Base-by-base conservation (phyloP, 2,113 vertebrate species). In the Melanotaenia duboulayi region DNA sequence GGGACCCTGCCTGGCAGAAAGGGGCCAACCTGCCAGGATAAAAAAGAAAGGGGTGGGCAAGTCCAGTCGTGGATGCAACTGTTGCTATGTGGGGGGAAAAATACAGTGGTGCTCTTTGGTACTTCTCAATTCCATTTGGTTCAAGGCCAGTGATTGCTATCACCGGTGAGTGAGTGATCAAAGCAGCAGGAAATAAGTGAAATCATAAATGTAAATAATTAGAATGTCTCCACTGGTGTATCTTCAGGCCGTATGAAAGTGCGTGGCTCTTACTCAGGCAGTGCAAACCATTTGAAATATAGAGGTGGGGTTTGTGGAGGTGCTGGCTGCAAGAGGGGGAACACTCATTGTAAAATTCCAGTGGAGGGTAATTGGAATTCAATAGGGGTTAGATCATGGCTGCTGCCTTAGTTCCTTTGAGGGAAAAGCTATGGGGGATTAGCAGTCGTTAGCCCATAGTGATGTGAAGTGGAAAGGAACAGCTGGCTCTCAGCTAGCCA, bases 371-470 rank as follows among this genome's bases (percentile, higher is more conserved):
- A 93, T 91, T 93, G 90, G 91, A 93, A 94, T 93, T 93, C 90
- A 93, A 89, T 88, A 82, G 83, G 73, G 91, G 92, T 94, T 92
- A 94, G 87, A 93, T 93, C 91, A 92, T 92, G 83, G 89, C 79
- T 84, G 84, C 76, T 81, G 87, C 90, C 84, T 91, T 77, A 52
- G 83, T 81, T 92, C 84, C 84, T 87, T 91, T 90, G 90, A 91
- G 91, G 78, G 87, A 74, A 88, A 91, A 91, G 89, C 86, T 87
- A 91, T 88, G 81, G 83, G 89, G 86, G 90, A 93, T 91, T 91
- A 92, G 76, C 87, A 87, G 76, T 86, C 84, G 83, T 90, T 90
- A 86, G 89, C 81, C 84, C 85, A 86, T 80, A 79, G 90, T 87
- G 87, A 76, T 94, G 87, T 91, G 89, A 91, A 92, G 89, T 92